Evolutionary conservation across 2,888 invertebrate genomes (phyloP).

Genomic region (Mythimna vitellina): DNA sequence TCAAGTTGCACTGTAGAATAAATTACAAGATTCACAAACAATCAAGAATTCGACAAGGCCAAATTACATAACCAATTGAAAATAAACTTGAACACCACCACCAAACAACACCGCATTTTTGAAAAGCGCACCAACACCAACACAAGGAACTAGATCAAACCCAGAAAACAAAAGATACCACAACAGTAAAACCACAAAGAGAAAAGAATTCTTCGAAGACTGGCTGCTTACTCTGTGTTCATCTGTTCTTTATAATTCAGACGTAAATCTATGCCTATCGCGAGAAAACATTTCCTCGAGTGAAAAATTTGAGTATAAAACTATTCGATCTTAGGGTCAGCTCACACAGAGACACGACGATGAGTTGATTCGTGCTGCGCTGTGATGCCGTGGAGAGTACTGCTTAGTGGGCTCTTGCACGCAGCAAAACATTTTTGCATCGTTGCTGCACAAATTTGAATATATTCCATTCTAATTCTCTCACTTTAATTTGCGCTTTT

Average conservation of each 20-base stretch:
- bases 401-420: background rate
- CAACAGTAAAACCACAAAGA: slow-evolving; percentile 30
- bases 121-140: slow-evolving; percentile 58
- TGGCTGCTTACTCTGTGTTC: slow-evolving; percentile 45
- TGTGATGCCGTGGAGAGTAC: background rate
- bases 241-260: slow-evolving; percentile 53
- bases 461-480: background rate
- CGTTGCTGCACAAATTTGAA: background rate
- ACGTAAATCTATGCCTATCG: slow-evolving; percentile 20
- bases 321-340: slow-evolving; percentile 25
- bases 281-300: slow-evolving; percentile 14
- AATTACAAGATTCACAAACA: slow-evolving; percentile 17
- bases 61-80: slow-evolving; percentile 24
- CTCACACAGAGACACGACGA: slow-evolving; percentile 26
- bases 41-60: slow-evolving; percentile 25
- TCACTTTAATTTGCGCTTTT: too few relatives aligned
- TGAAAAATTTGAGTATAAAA: slow-evolving; percentile 21
- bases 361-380: background rate
- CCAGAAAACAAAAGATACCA: slow-evolving; percentile 42
- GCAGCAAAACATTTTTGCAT: background rate
- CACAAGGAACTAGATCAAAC: slow-evolving; percentile 45
- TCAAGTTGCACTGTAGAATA: slow-evolving; percentile 30
- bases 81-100: slow-evolving; percentile 49
- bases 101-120: slow-evolving; percentile 39
- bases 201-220: slow-evolving; percentile 17